Conservation (phyloP, 2,797 vertebrate species). For the Neopelma chrysocephalum region DNA sequence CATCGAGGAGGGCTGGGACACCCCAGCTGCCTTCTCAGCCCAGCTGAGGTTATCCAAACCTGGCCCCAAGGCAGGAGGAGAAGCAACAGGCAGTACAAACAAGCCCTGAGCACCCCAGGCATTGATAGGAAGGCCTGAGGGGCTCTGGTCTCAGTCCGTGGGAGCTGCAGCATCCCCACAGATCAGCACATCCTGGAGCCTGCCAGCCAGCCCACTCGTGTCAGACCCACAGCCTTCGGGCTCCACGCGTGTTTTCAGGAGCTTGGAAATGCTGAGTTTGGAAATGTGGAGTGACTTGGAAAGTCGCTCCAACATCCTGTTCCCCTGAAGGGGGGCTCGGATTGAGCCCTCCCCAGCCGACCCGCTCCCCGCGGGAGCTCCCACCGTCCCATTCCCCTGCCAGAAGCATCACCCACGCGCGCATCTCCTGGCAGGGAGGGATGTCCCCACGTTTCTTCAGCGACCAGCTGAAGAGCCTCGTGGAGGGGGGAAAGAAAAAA, state of each 20-base stretch:
- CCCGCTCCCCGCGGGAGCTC: neutral
- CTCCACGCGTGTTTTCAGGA: neutral
- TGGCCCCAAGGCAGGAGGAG: neutral
- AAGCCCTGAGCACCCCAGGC: neutral
- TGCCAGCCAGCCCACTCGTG: neutral
- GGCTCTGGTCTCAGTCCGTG: neutral
- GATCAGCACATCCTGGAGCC: neutral
- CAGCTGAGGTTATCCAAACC: neutral
- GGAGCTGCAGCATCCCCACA: neutral
- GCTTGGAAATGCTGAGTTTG: rapidly evolving
- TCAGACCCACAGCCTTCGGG: neutral
- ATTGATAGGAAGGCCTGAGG: rapidly evolving
- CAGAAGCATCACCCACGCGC: neutral
- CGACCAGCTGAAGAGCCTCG: neutral
- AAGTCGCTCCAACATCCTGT: neutral
- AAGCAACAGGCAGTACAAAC: neutral
- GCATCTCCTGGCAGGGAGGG: neutral
- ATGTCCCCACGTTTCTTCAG: neutral
- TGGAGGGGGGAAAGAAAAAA: neutral
- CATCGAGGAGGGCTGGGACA: neutral
- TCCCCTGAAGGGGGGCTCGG: neutral
- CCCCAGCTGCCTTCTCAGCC: neutral
- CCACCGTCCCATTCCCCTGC: neutral
- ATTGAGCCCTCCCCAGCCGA: neutral
- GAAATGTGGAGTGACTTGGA: rapidly evolving